A percentile compares a stretch with the other conserved stretches of the same genome.
Evolutionary conservation across 2,888 invertebrate species (phyloP).

Genomic region (Trachelus stipa): DNA sequence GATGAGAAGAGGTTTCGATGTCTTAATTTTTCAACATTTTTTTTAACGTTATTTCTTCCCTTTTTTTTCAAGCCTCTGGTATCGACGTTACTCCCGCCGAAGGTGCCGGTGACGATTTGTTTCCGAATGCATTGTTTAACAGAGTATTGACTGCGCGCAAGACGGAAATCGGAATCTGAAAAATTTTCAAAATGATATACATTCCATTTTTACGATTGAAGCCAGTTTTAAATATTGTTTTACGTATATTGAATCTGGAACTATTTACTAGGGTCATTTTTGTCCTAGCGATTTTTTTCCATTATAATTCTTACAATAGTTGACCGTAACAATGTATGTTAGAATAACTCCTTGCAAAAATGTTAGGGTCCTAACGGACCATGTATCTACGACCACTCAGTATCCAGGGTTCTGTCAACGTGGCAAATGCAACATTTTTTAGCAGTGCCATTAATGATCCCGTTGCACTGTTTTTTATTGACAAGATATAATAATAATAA

Average conservation of each 20-base stretch:
- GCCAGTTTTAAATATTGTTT: background rate
- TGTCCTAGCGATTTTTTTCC: background rate
- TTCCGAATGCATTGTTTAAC: conserved; percentile 20
- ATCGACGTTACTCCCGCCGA: background rate
- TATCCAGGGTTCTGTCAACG: background rate
- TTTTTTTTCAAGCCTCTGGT: background rate
- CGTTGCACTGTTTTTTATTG: background rate
- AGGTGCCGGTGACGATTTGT: background rate
- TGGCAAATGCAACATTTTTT: background rate
- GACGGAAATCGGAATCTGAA: conserved; percentile 20
- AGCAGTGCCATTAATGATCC: background rate
- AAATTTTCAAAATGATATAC: background rate
- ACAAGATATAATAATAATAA: no score
- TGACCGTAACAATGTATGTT: background rate
- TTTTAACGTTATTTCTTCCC: background rate
- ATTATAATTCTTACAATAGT: background rate
- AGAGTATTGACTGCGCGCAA: conserved; percentile 20
- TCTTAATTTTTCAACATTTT: background rate
- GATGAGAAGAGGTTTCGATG: background rate
- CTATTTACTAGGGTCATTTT: background rate
- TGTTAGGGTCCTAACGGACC: background rate
- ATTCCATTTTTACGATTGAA: background rate
- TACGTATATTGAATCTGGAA: background rate
- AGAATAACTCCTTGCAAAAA: background rate
- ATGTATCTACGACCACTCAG: background rate